Percentiles rank a stretch among this genome's conserved stretches.
Conservation (phyloP, 2,888 invertebrate genomes). For the Serripes groenlandicus region DNA sequence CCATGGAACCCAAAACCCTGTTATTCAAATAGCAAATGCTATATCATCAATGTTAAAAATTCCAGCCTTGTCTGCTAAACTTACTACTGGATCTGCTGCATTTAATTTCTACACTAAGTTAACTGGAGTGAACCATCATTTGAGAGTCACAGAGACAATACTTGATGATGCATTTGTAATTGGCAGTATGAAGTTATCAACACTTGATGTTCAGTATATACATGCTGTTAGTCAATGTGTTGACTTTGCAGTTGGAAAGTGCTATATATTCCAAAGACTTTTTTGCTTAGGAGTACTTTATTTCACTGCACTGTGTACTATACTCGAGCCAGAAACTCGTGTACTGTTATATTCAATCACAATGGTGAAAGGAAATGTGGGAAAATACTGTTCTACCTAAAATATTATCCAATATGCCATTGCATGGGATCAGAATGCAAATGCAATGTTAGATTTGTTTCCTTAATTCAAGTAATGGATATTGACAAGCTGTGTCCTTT, state of each 20-base stretch:
- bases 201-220: conserved; percentile 10
- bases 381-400: conserved; percentile 25
- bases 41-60: conserved; percentile 45
- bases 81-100: conserved; percentile 2
- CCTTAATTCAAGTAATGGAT: background rate
- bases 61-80: conserved; percentile 26
- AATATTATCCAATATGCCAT: conserved; percentile 33
- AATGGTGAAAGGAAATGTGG: conserved; percentile 21
- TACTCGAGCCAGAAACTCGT: conserved; percentile 35
- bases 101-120: conserved; percentile 29
- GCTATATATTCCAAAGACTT: conserved; percentile 35
- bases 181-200: background rate
- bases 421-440: background rate
- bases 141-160: conserved; percentile 20
- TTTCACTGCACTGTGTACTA: conserved; percentile 32
- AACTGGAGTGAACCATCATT: conserved; percentile 24
- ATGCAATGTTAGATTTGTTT: background rate
- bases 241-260: conserved; percentile 18
- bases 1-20: conserved; percentile 53
- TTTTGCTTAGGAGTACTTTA: conserved; percentile 8
- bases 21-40: conserved; percentile 51
- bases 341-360: conserved; percentile 27
- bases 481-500: too few species aligned
- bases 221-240: conserved; percentile 1
- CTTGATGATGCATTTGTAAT: conserved; percentile 28